Conservation (phyloP, 2,888 invertebrate genomes). For the Augiades crinisus region DNA sequence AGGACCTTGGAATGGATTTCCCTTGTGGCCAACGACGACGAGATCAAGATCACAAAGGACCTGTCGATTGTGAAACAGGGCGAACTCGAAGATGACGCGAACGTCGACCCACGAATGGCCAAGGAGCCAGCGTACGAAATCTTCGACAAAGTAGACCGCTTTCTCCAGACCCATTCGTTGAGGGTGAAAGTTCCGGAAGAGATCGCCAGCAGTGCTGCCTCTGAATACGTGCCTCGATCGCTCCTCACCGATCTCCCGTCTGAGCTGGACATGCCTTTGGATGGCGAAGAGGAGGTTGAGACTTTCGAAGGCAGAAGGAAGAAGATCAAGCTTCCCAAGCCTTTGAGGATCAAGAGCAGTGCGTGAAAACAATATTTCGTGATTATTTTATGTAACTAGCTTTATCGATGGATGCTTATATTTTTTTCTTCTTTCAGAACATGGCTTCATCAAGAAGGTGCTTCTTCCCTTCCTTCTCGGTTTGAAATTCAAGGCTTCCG, state of each 20-base stretch:
- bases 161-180: conserved; percentile 88
- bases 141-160: conserved; percentile 87
- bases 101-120: conserved; percentile 70
- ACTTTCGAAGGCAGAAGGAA: conserved; percentile 73
- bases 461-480: conserved; percentile 92
- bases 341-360: conserved; percentile 78
- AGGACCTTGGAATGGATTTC: conserved; percentile 89
- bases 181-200: conserved; percentile 88
- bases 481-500: conserved; percentile 92
- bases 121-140: conserved; percentile 81
- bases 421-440: conserved; percentile 79
- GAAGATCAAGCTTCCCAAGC: conserved; percentile 77
- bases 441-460: conserved; percentile 91
- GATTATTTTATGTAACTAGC: neutral
- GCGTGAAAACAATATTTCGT: conserved; percentile 37
- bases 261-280: conserved; percentile 86
- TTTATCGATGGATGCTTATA: conserved; percentile 9
- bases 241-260: conserved; percentile 83
- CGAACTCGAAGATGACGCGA: conserved; percentile 60
- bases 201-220: conserved; percentile 77
- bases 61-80: conserved; percentile 86
- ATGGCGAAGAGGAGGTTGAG: conserved; percentile 74
- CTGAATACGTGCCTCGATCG: conserved; percentile 83
- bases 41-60: conserved; percentile 89
- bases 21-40: conserved; percentile 83